Conservation (phyloP, 2,888 invertebrate species). For the Athalia cordata region DNA sequence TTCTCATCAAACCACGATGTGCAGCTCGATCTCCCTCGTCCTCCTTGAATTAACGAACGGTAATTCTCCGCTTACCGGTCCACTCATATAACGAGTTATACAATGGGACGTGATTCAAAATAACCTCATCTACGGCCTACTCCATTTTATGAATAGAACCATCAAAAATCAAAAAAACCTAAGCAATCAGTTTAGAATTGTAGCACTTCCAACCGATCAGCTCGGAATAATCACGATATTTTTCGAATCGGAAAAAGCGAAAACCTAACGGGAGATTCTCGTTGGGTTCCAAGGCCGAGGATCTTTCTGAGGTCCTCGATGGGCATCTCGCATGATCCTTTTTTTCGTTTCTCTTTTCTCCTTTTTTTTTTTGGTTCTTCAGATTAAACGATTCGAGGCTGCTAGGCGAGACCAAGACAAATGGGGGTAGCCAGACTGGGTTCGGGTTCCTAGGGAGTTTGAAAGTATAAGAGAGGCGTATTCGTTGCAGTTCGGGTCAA, state of each 20-base stretch:
- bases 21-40: not conserved
- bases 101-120: not conserved
- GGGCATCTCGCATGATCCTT: slow-evolving; percentile 23
- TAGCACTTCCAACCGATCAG: not conserved
- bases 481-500: slow-evolving; percentile 42
- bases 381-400: slow-evolving; percentile 38
- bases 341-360: not conserved
- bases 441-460: slow-evolving; percentile 23
- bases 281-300: slow-evolving; percentile 25
- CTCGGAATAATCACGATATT: not conserved
- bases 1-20: not conserved
- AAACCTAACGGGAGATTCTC: not conserved
- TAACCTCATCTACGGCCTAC: no score
- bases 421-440: slow-evolving; percentile 34
- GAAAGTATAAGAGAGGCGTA: slow-evolving; percentile 40
- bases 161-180: not conserved
- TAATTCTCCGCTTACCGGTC: not conserved
- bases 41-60: slow-evolving; percentile 21
- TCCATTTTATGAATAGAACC: no score
- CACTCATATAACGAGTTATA: not conserved
- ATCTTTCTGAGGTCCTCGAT: not conserved
- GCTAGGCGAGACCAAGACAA: slow-evolving; percentile 39
- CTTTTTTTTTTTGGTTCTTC: slow-evolving; percentile 14
- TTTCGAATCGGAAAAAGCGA: not conserved
- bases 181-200: no score